Evolutionary conservation across 2,888 invertebrate genomes (phyloP).

Genomic region (Lordiphosa andalusiaca): DNA sequence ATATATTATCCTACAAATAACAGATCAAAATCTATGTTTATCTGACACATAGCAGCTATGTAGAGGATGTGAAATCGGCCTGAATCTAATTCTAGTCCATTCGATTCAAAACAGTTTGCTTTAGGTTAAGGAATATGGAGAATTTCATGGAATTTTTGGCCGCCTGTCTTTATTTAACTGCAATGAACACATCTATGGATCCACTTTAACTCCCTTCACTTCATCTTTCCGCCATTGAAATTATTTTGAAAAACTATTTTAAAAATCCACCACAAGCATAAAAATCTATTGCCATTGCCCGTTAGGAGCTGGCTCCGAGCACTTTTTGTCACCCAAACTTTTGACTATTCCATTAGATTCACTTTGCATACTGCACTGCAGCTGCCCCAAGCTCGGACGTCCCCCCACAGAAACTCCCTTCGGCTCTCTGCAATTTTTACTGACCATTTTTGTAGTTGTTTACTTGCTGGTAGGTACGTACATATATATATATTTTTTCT

Average conservation of each 20-base stretch:
- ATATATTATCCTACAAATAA: too few relatives aligned
- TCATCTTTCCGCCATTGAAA: too few relatives aligned
- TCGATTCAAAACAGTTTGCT: too few relatives aligned
- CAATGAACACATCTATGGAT: too few relatives aligned
- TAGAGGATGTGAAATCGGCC: too few relatives aligned
- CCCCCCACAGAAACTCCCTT: background rate
- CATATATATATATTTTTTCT: conserved; percentile 9
- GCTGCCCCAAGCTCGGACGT: background rate
- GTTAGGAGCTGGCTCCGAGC: conserved; percentile 24
- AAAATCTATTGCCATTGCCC: conserved; percentile 53
- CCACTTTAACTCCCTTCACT: too few relatives aligned
- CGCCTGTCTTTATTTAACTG: too few relatives aligned
- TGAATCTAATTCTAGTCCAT: too few relatives aligned
- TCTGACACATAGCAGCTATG: too few relatives aligned
- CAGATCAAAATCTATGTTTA: too few relatives aligned
- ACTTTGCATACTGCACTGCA: conserved; percentile 39
- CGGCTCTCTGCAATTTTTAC: conserved; percentile 16
- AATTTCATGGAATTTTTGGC: too few relatives aligned
- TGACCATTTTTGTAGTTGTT: conserved; percentile 28
- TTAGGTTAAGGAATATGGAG: too few relatives aligned
- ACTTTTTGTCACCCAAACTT: conserved; percentile 22
- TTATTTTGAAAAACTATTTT: conserved; percentile 7
- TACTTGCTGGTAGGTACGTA: conserved; percentile 34
- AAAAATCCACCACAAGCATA: conserved; percentile 16
- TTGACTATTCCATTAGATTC: conserved; percentile 46